phyloP scores from a whole-genome alignment of 2,888 invertebrate genomes.

The Dolichopus griseipennis region DNA sequence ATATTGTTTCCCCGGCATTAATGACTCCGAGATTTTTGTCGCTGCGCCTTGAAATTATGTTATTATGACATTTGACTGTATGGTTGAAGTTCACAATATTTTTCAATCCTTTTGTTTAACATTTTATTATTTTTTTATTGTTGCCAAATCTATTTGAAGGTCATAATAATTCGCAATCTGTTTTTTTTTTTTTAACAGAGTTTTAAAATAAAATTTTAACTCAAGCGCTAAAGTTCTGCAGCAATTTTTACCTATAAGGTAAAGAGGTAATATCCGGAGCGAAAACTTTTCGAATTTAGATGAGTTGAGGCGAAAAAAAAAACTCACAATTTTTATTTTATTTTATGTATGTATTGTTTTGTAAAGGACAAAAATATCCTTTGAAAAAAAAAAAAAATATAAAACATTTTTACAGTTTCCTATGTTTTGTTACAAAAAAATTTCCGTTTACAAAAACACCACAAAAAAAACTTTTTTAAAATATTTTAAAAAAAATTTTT shows the following conservation, averaged over 20 bases:
- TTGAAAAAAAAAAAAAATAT: background rate
- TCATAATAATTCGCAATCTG: too few relatives aligned
- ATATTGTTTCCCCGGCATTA: too few relatives aligned
- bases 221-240: background rate
- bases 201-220: background rate
- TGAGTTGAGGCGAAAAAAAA: background rate
- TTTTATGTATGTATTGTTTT: background rate
- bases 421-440: background rate
- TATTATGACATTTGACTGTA: too few relatives aligned
- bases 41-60: too few relatives aligned
- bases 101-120: too few relatives aligned
- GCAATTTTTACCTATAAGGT: background rate
- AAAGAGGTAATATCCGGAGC: background rate
- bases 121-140: too few relatives aligned
- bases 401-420: background rate
- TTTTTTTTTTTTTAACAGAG: too few relatives aligned
- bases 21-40: too few relatives aligned
- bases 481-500: background rate
- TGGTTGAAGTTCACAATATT: too few relatives aligned
- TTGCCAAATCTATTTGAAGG: too few relatives aligned
- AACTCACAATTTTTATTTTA: too few relatives aligned
- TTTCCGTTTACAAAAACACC: background rate
- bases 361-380: conserved; percentile 2
- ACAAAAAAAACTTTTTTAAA: background rate
- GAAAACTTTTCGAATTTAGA: background rate